These are phyloP conservation scores for Coracias cyanogaster DNA, from an alignment of 2,797 vertebrate genomes.

Conservation along the genomic window DNA sequence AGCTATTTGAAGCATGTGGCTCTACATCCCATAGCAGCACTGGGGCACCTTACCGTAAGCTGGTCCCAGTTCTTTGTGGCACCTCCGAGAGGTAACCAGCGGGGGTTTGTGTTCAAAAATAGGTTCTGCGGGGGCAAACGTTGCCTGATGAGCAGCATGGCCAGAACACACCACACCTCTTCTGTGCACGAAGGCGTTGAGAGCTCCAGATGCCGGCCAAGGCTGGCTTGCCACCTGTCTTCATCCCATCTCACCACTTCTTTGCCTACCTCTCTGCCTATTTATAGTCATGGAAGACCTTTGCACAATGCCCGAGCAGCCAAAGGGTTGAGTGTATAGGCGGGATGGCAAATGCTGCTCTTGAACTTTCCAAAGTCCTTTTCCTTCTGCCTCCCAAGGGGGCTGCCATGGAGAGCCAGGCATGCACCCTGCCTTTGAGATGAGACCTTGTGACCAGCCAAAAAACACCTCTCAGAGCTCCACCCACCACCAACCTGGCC, in stretches of 20 bases:
- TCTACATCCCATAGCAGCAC: not conserved
- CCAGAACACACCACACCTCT: not conserved
- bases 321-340: not conserved
- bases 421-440: not conserved
- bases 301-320: not conserved
- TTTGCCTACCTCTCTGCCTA: slow-evolving; percentile 53
- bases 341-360: slow-evolving; percentile 7
- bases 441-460: not conserved
- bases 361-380: not conserved
- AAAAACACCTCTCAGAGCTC: not conserved
- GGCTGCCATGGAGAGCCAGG: not conserved
- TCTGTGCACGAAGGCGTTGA: not conserved
- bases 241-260: slow-evolving; percentile 13
- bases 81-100: not conserved
- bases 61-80: not conserved
- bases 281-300: slow-evolving; percentile 56
- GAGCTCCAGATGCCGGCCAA: not conserved
- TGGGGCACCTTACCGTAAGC: not conserved
- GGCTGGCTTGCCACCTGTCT: not conserved
- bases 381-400: not conserved
- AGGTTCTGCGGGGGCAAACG: slow-evolving; percentile 46
- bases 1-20: slow-evolving; percentile 16
- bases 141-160: not conserved
- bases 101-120: not conserved
- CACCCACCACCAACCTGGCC: not conserved